Evolutionary conservation across 1,140 invertebrate genomes (phyloP).

Genomic region (Leptestheria dahalacensis): DNA sequence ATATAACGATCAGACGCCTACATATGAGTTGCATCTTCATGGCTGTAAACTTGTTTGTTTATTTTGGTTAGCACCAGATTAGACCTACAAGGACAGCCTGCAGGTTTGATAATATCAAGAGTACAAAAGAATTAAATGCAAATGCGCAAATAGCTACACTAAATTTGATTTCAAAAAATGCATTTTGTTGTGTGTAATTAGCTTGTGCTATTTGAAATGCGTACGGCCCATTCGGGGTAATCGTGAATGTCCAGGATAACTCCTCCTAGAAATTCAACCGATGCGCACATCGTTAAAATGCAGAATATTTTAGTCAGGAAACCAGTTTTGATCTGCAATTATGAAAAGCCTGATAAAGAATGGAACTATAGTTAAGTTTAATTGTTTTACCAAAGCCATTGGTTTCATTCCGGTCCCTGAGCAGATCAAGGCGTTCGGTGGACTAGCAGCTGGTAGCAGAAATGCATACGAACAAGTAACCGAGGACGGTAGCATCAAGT

Average conservation of each 20-base stretch:
- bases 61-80: no score
- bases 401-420: conserved; percentile 19
- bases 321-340: not conserved
- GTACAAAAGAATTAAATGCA: no score
- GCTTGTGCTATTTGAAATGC: not conserved
- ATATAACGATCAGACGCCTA: no score
- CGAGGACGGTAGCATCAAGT: conserved; percentile 39
- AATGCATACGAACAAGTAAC: conserved; percentile 38
- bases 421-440: conserved; percentile 46
- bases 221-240: not conserved
- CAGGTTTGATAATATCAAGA: no score
- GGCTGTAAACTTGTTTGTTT: no score
- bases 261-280: not conserved
- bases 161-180: not conserved
- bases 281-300: not conserved
- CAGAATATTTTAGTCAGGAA: not conserved
- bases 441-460: conserved; percentile 45
- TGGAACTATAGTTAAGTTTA: not conserved
- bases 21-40: no score
- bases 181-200: no score
- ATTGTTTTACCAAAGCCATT: conserved; percentile 22
- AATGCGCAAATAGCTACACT: no score
- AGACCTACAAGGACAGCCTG: no score
- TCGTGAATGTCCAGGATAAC: not conserved
- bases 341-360: not conserved